These are phyloP conservation scores for Notodonta dromedarius DNA, from an alignment of 2,888 invertebrate species.

Conservation along the genomic window DNA sequence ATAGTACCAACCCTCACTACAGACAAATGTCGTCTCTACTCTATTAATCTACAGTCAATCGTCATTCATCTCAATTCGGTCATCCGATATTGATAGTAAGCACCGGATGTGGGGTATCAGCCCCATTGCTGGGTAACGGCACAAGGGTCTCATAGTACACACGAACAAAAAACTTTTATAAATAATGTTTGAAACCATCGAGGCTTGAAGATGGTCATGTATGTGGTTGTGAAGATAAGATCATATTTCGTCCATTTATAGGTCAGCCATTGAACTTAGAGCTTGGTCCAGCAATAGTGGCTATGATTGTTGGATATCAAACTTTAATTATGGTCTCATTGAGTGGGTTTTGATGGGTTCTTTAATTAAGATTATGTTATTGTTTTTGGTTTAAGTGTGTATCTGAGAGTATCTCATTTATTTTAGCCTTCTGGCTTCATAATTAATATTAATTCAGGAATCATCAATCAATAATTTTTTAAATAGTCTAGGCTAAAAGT, in stretches of 20 bases:
- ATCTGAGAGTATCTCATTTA: too few species aligned
- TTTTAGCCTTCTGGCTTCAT: too few species aligned
- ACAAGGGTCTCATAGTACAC: not conserved
- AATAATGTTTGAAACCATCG: not conserved
- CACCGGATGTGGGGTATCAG: conserved; percentile 5
- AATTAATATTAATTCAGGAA: too few species aligned
- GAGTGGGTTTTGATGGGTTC: not conserved
- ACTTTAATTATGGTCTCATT: not conserved
- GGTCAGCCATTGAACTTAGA: conserved; percentile 1
- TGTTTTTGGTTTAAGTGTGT: too few species aligned
- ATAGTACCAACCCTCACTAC: not conserved
- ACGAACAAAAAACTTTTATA: not conserved
- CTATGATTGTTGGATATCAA: not conserved
- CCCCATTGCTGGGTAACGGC: conserved; percentile 1
- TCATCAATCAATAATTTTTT: too few species aligned
- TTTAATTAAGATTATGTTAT: too few species aligned
- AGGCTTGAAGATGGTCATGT: conserved; percentile 3
- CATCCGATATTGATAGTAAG: conserved; percentile 4
- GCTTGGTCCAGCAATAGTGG: not conserved
- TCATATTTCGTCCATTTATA: conserved; percentile 2
- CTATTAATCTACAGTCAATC: conserved; percentile 1
- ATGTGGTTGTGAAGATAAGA: not conserved
- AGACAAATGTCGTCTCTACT: not conserved
- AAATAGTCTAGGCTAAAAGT: too few species aligned
- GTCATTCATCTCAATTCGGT: conserved; percentile 3